These are phyloP conservation scores for Agrilus cyanescens DNA, from an alignment of 2,888 invertebrate species.

Conservation along the genomic window DNA sequence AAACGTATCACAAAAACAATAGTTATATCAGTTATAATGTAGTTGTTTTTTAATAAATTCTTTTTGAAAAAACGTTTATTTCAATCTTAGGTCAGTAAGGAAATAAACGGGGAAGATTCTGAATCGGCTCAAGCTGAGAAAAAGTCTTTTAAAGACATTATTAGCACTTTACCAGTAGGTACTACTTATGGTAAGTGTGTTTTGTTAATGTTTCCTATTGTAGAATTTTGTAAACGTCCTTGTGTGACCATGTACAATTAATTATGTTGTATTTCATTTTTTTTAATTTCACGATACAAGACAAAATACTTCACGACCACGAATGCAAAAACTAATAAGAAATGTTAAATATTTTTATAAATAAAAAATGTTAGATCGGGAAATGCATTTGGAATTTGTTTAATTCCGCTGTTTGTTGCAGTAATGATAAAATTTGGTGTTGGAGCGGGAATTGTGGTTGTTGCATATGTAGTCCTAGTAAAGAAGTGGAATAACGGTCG, in stretches of 20 bases:
- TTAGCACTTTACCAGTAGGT: not conserved
- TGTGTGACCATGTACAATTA: too few species aligned
- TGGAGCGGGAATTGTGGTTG: conserved; percentile 72
- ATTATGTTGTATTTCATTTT: too few species aligned
- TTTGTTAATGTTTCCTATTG: not conserved
- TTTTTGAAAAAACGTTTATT: not conserved
- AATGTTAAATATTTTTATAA: not conserved
- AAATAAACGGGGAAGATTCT: not conserved
- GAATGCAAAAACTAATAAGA: too few species aligned
- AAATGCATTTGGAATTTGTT: conserved; percentile 29
- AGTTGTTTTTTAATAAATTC: not conserved
- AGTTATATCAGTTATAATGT: too few species aligned
- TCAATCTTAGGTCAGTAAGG: not conserved
- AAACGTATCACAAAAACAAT: too few species aligned
- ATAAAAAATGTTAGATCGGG: conserved; percentile 27
- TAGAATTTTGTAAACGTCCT: too few species aligned
- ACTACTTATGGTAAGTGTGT: conserved; percentile 1
- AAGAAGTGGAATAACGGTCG: conserved; percentile 66
- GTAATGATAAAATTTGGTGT: conserved; percentile 79
- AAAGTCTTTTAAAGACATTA: too few species aligned
- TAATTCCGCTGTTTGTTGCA: conserved; percentile 48
- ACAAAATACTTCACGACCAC: too few species aligned
- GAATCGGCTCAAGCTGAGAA: not conserved
- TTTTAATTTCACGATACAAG: too few species aligned
- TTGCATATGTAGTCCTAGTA: conserved; percentile 76